Conservation (phyloP, 2,113 vertebrate genomes). For the Gymnobelideus leadbeateri region DNA sequence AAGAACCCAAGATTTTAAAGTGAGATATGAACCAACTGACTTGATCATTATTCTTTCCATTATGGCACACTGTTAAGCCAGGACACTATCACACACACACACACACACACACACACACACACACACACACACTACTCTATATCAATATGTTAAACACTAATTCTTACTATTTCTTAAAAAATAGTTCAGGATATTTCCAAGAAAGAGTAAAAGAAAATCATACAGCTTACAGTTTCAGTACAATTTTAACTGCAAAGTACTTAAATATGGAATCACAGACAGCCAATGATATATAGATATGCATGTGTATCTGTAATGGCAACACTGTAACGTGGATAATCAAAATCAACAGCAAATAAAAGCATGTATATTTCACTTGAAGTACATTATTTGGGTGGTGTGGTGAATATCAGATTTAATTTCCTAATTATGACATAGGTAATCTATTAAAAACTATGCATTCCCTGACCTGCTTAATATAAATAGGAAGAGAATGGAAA, state of each 20-base stretch:
- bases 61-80: background rate
- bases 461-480: background rate
- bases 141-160: background rate
- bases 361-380: background rate
- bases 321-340: background rate
- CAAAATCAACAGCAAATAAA: background rate
- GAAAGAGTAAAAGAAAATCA: background rate
- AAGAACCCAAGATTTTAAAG: background rate
- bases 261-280: background rate
- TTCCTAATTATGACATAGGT: background rate
- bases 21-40: background rate
- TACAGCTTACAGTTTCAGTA: background rate
- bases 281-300: background rate
- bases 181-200: background rate
- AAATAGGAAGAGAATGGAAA: constrained; percentile 13
- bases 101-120: too few species aligned
- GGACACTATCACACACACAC: background rate
- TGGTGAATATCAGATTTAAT: background rate
- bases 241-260: background rate
- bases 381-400: background rate
- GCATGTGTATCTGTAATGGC: background rate
- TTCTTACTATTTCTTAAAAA: background rate
- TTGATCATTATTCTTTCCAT: background rate
- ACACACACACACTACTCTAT: background rate
- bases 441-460: background rate